A percentile compares a stretch with the other conserved stretches of the same genome.
These are phyloP conservation scores for Montipora efflorescens DNA, from an alignment of 64 coral and sea anemone genomes.

Conservation along the genomic window DNA sequence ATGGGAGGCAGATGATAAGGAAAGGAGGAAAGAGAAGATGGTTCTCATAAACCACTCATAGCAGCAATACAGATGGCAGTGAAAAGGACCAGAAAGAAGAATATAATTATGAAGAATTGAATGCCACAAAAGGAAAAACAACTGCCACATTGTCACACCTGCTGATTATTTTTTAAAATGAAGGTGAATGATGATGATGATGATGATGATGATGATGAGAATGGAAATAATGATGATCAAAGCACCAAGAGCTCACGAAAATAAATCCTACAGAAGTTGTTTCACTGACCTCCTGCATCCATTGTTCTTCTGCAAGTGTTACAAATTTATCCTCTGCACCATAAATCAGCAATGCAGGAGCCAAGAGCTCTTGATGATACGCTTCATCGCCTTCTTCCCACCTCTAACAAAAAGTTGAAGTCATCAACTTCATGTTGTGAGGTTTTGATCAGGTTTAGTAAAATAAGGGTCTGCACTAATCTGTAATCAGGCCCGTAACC, in stretches of 20 bases:
- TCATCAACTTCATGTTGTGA: neutral
- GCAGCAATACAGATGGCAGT: too few species aligned
- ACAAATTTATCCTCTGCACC: constrained; percentile 98
- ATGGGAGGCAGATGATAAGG: too few species aligned
- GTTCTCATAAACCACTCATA: too few species aligned
- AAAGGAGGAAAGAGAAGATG: too few species aligned
- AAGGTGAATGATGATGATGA: neutral
- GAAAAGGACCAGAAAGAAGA: too few species aligned
- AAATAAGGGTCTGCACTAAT: too few species aligned
- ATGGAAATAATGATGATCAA: neutral
- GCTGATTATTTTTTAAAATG: too few species aligned
- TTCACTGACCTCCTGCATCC: constrained; percentile 95
- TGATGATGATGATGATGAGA: neutral
- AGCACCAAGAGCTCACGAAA: neutral
- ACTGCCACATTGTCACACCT: too few species aligned
- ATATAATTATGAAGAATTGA: too few species aligned
- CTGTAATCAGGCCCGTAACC: too few species aligned
- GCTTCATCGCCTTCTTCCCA: constrained; percentile 85
- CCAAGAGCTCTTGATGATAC: constrained; percentile 94
- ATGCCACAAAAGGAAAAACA: too few species aligned
- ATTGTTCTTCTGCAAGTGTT: constrained; percentile 84
- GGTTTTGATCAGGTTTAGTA: neutral
- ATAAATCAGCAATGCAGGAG: constrained; percentile 92
- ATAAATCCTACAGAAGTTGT: neutral
- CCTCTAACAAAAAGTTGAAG: constrained; percentile 28